A percentile compares a stretch with the other conserved stretches of the same genome.
These are phyloP conservation scores for Pollimyrus isidori DNA, from an alignment of 2,113 vertebrate genomes.

Conservation along the genomic window DNA sequence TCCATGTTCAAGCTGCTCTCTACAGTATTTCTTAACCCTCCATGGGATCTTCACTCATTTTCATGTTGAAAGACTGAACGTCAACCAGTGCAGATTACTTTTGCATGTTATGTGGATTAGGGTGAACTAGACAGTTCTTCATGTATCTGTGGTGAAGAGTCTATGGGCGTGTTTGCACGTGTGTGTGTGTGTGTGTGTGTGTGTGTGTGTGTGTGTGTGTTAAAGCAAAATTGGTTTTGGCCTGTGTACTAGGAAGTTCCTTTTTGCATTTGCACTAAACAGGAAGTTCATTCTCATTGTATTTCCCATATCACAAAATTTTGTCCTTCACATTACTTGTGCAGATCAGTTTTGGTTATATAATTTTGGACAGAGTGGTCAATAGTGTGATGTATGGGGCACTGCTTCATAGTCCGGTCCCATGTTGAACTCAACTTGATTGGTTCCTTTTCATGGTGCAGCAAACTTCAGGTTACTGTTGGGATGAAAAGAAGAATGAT, in stretches of 20 bases:
- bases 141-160: conserved; percentile 17
- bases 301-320: background rate
- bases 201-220: background rate
- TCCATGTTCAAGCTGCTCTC: background rate
- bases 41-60: background rate
- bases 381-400: background rate
- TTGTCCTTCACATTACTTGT: background rate
- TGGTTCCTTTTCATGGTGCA: background rate
- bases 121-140: background rate
- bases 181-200: conserved; percentile 8
- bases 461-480: background rate
- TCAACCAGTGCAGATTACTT: background rate
- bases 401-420: background rate
- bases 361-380: background rate
- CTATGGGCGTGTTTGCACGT: background rate
- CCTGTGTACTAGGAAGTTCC: background rate
- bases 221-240: conserved; percentile 6
- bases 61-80: background rate
- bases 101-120: conserved; percentile 25
- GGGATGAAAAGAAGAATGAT: background rate
- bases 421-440: background rate
- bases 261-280: conserved; percentile 18
- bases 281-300: background rate
- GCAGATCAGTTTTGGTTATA: background rate
- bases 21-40: background rate